Evolutionary conservation across 1,140 invertebrate species (phyloP), one percentile per base, ranked within the genome.

Genomic region (Drosophila tristis): DNA sequence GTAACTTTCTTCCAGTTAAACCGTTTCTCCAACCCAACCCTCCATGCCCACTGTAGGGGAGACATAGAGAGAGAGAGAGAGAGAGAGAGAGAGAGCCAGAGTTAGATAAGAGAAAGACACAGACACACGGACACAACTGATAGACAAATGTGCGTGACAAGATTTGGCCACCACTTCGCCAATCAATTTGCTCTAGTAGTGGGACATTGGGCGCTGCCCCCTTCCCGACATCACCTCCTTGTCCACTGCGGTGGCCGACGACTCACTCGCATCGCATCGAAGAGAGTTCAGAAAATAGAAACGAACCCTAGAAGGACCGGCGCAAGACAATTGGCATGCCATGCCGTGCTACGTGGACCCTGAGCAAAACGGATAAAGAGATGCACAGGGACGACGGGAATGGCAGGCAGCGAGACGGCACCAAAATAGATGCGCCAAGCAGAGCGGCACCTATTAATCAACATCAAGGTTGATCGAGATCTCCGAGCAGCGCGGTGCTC

Each of bases 211-310:
- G 59, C 54, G 20, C 23, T 6, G 31, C 39, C 20, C 42, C 3
- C 39, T 20, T 1, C 39, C 29, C 8, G 42, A 45, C 44, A 20
- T 50, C 58, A 11, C 20, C 11, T 44, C 50, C n/a, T 44, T 39
- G 51, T 45, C 29, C 63, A 64, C 54, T 62, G 64, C 80, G 43
- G 53, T 58, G 13, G 56, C 26, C 39, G 61, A 64, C 61, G 48
- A 48, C 50, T 66, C 66, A 67, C 60, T 72, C 66, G 51, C 26
- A 44, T 66, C 65, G 63, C 67, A 43, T 66, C 64, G 63, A 64
- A 62, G 79, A 70, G 59, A 71, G 63, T 79, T 89, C 79, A 74
- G 96, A 94, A 93, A 97, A 96, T 91, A 91, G 90, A 85, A 91
- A 91, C 90, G 86, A 91, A 91, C 90, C 90, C 80, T 91, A 91